Base-by-base conservation (phyloP, 2,888 invertebrate genomes). In the Archips xylosteana region DNA sequence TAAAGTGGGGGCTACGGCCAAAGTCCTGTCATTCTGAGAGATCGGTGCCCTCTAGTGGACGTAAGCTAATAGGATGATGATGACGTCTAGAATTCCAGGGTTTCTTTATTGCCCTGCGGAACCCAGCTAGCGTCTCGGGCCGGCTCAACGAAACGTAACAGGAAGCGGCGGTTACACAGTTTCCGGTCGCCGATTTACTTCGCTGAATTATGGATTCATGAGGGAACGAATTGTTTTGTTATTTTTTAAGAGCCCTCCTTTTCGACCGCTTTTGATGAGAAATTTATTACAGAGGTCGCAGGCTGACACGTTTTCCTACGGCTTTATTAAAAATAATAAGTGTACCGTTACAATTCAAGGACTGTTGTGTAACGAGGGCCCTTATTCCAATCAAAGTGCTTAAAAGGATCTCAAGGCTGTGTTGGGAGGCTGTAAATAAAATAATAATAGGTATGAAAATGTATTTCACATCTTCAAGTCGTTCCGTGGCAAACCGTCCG, bases 121-220 rank as follows among this genome's bases (percentile, higher is more conserved):
- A 70, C 78, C 78, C 76, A 64, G 76, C 77, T 76, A 74, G 70
- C 78, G 75, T 80, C 79, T 81, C 78, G 80, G 77, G 77, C 76
- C 75, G 76, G 63, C 78, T 76, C 84, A 85, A 75, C 82, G 81
- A 76, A 78, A 81, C 83, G 87, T 78, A 80, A 81, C 83, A 83
- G 88, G 87, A 89, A 84, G 80, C 81, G 86, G 85, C 83, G 83
- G 89, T 88, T 86, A 84, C 83, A 80, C 78, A 74, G 80, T 78
- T 86, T 87, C 88, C 88, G 88, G 83, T 81, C 83, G 81, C 71
- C 81, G 83, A 82, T 81, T 85, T 81, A 77, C 81, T 76, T 76
- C 79, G 45, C 84, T 84, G 84, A 84, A 85, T 88, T 88, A 86
- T 85, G 82, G 81, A 85, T 84, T 81, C 80, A 77, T 76, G 81